Evolutionary conservation across 2,888 invertebrate species (phyloP), one percentile per base, ranked within the genome.

Genomic region (Megastigmus dorsalis): DNA sequence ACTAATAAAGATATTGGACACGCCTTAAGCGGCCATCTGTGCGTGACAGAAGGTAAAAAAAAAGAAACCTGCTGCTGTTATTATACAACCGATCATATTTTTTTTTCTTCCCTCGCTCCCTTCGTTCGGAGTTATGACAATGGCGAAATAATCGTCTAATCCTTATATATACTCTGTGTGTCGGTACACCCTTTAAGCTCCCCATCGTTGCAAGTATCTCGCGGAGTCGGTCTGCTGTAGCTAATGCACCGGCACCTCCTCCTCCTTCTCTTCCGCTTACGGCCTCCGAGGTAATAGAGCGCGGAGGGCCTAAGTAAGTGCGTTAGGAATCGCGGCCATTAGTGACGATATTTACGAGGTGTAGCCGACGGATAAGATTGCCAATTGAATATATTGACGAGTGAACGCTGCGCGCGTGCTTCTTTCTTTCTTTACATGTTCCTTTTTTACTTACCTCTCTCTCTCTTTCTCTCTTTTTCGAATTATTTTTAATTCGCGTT

Each of bases 171-270:
- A 28, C 38, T 28, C 26, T 43, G 28, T n/a, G 18, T 4, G 20
- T 33, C 68, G 9, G 3, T 20, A 36, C 3, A 23, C 20, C 13
- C 6, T 43, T 38, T 15, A 18, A 23, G 30, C 68, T 15, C 65
- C 63, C 38, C 20, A 15, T 5, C 28, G 36, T 15, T 10, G 68
- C n/a, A 82, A 83, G 79, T 74, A 82, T 83, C 82, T 81, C 80
- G 79, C 83, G 80, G 77, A 81, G n/a, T n/a, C n/a, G n/a, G n/a
- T n/a, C n/a, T n/a, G n/a, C n/a, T n/a, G n/a, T n/a, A n/a, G 82
- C 82, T 85, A 83, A 84, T 84, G 81, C 83, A 78, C 79, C 69
- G 72, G 59, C 74, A 71, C 63, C 81, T 79, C 80, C 78, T 54
- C 10, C 62, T 20, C 36, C 36, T 59, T 28, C 28, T 28, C 15